These are phyloP conservation scores for Mus pahari DNA, from an alignment of 2,113 vertebrate species.

Conservation along the genomic window DNA sequence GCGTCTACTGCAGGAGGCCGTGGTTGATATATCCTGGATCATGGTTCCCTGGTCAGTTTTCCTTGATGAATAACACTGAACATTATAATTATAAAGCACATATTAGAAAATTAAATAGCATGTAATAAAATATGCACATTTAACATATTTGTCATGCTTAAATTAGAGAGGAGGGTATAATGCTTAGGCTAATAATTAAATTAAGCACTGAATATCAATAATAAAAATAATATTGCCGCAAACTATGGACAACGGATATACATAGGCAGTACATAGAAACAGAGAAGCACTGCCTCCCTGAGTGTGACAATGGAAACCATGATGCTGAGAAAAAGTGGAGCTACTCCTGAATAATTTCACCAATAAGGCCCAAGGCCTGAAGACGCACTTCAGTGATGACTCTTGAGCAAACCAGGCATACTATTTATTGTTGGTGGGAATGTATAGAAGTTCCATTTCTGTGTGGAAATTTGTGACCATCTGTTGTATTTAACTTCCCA, in stretches of 20 bases:
- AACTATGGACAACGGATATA: neutral
- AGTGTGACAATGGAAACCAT: neutral
- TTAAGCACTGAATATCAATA: neutral
- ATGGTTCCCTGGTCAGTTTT: neutral
- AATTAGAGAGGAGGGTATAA: neutral
- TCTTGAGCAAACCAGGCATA: neutral
- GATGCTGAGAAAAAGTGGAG: neutral
- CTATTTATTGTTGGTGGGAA: neutral
- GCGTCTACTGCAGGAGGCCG: neutral
- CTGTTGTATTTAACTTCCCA: neutral
- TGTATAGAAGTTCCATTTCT: neutral
- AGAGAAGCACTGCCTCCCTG: neutral
- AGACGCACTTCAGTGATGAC: neutral
- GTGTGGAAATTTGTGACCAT: neutral
- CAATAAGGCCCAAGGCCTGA: neutral
- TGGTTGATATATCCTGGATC: neutral
- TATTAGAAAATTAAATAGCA: neutral
- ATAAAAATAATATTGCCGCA: neutral
- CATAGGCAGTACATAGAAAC: neutral
- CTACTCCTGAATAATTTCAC: neutral
- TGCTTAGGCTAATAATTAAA: neutral
- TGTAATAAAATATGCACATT: neutral
- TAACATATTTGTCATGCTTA: neutral
- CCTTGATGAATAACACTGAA: neutral
- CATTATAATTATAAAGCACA: neutral